These are phyloP conservation scores for Geococcyx californianus DNA, from an alignment of 2,113 vertebrate species.

Conservation along the genomic window DNA sequence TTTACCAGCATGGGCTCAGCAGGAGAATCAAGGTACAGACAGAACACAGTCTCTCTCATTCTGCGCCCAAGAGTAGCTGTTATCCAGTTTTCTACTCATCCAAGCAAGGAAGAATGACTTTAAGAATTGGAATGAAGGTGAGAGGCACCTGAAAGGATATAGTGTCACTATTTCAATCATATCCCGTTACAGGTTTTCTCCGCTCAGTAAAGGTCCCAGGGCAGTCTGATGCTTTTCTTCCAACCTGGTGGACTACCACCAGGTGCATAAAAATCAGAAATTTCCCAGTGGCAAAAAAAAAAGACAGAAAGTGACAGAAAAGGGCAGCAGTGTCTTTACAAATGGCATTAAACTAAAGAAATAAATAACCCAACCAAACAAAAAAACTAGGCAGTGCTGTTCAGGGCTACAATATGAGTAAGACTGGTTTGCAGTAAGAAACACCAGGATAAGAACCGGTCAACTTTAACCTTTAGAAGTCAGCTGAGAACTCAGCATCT, in stretches of 20 bases:
- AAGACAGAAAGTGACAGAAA: not conserved
- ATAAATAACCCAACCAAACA: not conserved
- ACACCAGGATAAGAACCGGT: not conserved
- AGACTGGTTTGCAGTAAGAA: not conserved
- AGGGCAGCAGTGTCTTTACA: not conserved
- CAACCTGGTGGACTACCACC: not conserved
- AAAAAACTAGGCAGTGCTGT: not conserved
- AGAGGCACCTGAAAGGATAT: not conserved
- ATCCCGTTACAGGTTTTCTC: not conserved
- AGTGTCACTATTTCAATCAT: not conserved
- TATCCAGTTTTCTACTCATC: not conserved
- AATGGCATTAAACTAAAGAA: not conserved
- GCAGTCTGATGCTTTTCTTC: not conserved
- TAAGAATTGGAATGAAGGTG: not conserved
- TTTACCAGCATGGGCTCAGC: not conserved
- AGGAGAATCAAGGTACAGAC: not conserved
- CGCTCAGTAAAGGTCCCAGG: not conserved
- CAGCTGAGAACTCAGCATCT: not conserved
- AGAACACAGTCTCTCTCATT: not conserved
- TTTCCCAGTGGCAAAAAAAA: not conserved
- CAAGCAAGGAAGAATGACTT: not conserved
- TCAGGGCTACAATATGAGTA: not conserved
- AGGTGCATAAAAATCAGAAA: not conserved
- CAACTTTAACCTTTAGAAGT: not conserved
- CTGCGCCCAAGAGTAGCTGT: not conserved